Evolutionary conservation across 2,113 vertebrate species (phyloP), one percentile per base, ranked within the genome.

Genomic region (Salvelinus sp.): DNA sequence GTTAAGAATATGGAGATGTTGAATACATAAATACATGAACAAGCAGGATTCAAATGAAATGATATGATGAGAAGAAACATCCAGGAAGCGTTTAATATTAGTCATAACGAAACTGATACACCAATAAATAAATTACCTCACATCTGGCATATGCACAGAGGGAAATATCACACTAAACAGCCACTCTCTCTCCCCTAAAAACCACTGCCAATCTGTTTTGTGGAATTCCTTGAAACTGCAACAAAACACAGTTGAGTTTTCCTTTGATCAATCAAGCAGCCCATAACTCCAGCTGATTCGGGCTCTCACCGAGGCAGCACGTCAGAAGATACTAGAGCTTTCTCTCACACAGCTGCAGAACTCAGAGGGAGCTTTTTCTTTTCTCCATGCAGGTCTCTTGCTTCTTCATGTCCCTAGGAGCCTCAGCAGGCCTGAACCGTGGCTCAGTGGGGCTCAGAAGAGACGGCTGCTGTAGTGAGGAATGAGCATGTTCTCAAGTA

Each of bases 401-500:
- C 83, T 82, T 44, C 38, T 44, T 86, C 90, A 70, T 89, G 85
- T 86, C 78, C 85, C 86, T 86, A 88, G 81, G 78, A 86, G 82
- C 66, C 84, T 81, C 18, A 23, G 22, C 58, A 74, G 81, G 81
- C 78, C 76, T 83, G 72, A 3, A 60, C 78, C 79, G 80, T 74
- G 23, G 76, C 5, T 80, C 28, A 57, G 81, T 80, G 82, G 83
- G 38, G 38, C 38, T 85, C 85, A 87, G 84, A 88, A 85, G 82
- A 75, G 82, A 68, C 74, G 78, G 76, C 80, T 79, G 83, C 82
- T 75, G 38, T 83, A 60, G 85, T 85, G 87, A 85, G 60, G 76
- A 88, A 81, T 70, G 85, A 91, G 81, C 85, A 79, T 90, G 86
- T 87, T 87, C 85, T 86, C 79, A 75, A 65, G 78, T 69, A 77